A percentile compares a stretch with the other conserved stretches of the same genome.
These are phyloP conservation scores for mouse (Mus musculus) DNA, from an alignment of 2,113 vertebrate species.

Conservation along the genomic window DNA sequence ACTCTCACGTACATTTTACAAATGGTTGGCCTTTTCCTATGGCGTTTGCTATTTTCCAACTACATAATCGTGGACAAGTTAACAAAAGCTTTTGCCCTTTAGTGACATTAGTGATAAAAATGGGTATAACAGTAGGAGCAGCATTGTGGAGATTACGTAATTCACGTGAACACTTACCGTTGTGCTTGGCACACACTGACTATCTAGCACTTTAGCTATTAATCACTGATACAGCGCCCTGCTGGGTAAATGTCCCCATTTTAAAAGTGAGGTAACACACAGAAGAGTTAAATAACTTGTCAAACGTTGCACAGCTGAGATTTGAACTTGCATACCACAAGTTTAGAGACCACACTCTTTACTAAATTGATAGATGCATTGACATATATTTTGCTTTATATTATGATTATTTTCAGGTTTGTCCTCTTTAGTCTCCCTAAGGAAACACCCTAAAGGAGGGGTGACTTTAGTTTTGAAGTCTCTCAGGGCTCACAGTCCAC, in stretches of 20 bases:
- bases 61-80: conserved; percentile 39
- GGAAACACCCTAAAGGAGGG: conserved; percentile 39
- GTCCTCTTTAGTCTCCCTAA: conserved; percentile 12
- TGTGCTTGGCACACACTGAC: neutral
- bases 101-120: conserved; percentile 31
- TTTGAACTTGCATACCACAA: conserved; percentile 23
- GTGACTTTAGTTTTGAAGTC: neutral
- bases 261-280: conserved; percentile 23
- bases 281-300: conserved; percentile 45
- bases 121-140: neutral
- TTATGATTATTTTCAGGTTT: conserved; percentile 57
- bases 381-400: conserved; percentile 37
- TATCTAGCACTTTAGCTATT: conserved; percentile 29
- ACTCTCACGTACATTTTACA: conserved; percentile 50
- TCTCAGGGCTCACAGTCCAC: neutral
- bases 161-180: neutral
- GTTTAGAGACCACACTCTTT: conserved; percentile 41
- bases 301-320: conserved; percentile 20
- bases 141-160: neutral
- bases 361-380: conserved; percentile 52
- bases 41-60: conserved; percentile 30
- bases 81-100: conserved; percentile 2
- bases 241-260: conserved; percentile 7
- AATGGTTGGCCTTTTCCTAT: neutral
- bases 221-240: conserved; percentile 32